phyloP scores from a whole-genome alignment of 1,140 invertebrate species.

The Sogatella furcifera region DNA sequence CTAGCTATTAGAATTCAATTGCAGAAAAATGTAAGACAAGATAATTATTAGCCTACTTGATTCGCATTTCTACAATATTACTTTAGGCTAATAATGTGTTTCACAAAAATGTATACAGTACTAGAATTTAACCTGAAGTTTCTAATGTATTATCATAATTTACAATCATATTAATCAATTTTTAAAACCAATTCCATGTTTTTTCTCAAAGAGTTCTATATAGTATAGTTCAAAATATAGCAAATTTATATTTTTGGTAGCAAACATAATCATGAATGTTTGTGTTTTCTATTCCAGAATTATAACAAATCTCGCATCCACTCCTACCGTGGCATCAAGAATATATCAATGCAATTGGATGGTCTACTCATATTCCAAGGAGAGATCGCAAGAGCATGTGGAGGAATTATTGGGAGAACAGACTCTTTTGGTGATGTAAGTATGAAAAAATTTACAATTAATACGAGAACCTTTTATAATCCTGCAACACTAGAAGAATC shows the following conservation, averaged over 20 bases:
- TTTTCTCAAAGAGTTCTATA: background rate
- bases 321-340: conserved; percentile 59
- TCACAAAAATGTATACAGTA: too few species aligned
- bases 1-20: too few species aligned
- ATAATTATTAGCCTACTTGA: too few species aligned
- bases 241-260: too few species aligned
- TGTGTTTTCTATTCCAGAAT: conserved; percentile 45
- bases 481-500: too few species aligned
- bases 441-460: conserved; percentile 23
- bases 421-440: conserved; percentile 70
- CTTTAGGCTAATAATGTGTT: too few species aligned
- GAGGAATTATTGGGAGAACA: conserved; percentile 53
- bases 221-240: too few species aligned
- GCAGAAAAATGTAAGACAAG: too few species aligned
- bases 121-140: too few species aligned
- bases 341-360: conserved; percentile 59
- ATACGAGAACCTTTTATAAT: too few species aligned
- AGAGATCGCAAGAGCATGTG: conserved; percentile 67
- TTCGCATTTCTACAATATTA: too few species aligned
- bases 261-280: background rate
- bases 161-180: conserved; percentile 13
- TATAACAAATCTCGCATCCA: conserved; percentile 80
- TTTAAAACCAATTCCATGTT: too few species aligned
- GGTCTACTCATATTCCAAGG: conserved; percentile 57
- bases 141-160: background rate